Percentiles rank a stretch among this genome's conserved stretches.
Evolutionary conservation across 2,113 vertebrate genomes (phyloP).

Genomic region (Argyrosomus japonicus): DNA sequence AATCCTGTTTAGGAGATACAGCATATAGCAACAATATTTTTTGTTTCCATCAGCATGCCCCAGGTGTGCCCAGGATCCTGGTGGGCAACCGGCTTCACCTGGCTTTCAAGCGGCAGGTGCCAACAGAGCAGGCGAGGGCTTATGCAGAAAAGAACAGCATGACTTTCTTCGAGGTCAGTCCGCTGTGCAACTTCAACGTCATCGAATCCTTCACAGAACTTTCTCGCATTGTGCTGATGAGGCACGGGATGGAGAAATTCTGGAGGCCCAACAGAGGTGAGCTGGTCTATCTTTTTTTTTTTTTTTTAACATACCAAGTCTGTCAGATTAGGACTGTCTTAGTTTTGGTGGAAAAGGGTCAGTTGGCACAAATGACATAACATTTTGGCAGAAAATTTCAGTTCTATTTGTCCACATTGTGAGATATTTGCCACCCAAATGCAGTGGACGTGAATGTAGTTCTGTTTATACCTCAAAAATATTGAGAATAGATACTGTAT

Average conservation of each 20-base stretch:
- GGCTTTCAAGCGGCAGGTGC: slow-evolving; percentile 97
- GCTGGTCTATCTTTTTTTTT: slow-evolving; percentile 14
- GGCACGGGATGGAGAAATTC: slow-evolving; percentile 99
- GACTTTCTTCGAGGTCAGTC: slow-evolving; percentile 99
- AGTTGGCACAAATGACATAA: background rate
- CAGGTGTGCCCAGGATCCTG: slow-evolving; percentile 96
- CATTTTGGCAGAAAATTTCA: background rate
- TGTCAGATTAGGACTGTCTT: background rate
- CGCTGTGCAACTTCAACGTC: slow-evolving; percentile 98
- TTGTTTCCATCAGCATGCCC: slow-evolving; percentile 88
- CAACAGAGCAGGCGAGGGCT: slow-evolving; percentile 94
- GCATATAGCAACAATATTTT: background rate
- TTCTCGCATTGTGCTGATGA: slow-evolving; percentile 97
- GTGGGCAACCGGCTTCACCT: slow-evolving; percentile 97
- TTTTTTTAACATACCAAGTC: rapidly evolving
- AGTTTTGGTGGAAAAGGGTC: background rate
- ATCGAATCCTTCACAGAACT: slow-evolving; percentile 98
- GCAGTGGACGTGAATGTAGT: background rate
- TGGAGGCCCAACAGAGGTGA: slow-evolving; percentile 97
- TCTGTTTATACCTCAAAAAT: background rate
- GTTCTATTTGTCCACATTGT: background rate
- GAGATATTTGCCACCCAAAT: background rate
- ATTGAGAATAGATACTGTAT: background rate
- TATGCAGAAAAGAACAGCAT: slow-evolving; percentile 98
- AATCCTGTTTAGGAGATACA: background rate